phyloP scores from a whole-genome alignment of 2,113 vertebrate genomes.

The Sardina pilchardus region DNA sequence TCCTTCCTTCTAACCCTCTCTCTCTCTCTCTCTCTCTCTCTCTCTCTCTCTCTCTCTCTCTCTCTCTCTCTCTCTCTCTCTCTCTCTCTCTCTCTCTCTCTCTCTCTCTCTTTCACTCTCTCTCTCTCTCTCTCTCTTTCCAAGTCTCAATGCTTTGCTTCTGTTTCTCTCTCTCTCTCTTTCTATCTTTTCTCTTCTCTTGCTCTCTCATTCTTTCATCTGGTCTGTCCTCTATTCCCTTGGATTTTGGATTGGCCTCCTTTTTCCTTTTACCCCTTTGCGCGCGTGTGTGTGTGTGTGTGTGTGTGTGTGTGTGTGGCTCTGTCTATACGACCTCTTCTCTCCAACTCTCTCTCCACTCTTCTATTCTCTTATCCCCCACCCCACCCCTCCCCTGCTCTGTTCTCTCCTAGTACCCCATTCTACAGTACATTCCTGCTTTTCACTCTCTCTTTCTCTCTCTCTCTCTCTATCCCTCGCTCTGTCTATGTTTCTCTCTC shows the following conservation, averaged over 20 bases:
- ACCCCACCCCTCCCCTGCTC: neutral
- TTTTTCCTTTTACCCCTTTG: no score
- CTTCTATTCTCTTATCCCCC: neutral
- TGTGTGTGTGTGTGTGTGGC: neutral
- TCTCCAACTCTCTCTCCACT: neutral
- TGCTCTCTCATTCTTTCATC: neutral
- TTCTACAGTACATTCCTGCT: no score
- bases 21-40: neutral
- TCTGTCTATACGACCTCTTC: neutral
- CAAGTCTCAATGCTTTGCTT: no score
- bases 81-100: neutral
- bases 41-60: neutral
- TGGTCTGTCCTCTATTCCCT: no score
- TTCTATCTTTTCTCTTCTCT: neutral
- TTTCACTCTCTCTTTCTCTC: neutral
- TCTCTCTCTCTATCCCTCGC: neutral
- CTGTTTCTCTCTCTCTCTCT: neutral
- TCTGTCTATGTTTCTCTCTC: conserved; percentile 6
- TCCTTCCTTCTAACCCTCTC: neutral
- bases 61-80: neutral
- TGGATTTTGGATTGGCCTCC: no score
- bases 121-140: neutral
- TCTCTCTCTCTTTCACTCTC: neutral
- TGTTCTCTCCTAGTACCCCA: no score
- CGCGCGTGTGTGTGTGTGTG: no score